Evolutionary conservation across 2,888 invertebrate species (phyloP).

Genomic region (Onchidella celtica): DNA sequence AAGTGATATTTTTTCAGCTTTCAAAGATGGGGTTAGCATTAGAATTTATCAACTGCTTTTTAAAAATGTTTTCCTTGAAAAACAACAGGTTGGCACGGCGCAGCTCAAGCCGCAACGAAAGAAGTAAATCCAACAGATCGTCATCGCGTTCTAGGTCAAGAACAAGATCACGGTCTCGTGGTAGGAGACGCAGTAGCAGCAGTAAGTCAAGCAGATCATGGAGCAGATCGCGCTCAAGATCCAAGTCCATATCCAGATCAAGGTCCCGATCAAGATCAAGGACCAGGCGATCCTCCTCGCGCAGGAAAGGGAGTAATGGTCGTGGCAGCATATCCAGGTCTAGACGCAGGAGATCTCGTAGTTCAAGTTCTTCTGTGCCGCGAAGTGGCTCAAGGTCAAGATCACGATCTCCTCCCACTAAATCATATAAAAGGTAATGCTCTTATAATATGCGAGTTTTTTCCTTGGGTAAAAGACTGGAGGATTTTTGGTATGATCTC

Average conservation of each 20-base stretch:
- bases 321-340: constrained; percentile 57
- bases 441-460: constrained; percentile 9
- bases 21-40: too few species aligned
- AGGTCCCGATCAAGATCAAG: constrained; percentile 55
- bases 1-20: too few species aligned
- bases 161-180: constrained; percentile 52
- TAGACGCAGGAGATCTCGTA: constrained; percentile 60
- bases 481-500: too few species aligned
- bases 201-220: constrained; percentile 55
- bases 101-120: constrained; percentile 16
- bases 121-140: constrained; percentile 32
- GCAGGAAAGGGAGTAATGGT: constrained; percentile 35
- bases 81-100: constrained; percentile 15
- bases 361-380: constrained; percentile 52
- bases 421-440: constrained; percentile 68
- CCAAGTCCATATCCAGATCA: constrained; percentile 56
- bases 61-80: too few species aligned
- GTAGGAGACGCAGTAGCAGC: constrained; percentile 37
- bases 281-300: constrained; percentile 41
- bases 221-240: constrained; percentile 61
- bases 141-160: constrained; percentile 54
- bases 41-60: too few species aligned
- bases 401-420: constrained; percentile 70
- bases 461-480: too few species aligned
- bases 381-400: constrained; percentile 51